Conservation (phyloP, 2,113 vertebrate species). For the Tetraodon nigroviridis region DNA sequence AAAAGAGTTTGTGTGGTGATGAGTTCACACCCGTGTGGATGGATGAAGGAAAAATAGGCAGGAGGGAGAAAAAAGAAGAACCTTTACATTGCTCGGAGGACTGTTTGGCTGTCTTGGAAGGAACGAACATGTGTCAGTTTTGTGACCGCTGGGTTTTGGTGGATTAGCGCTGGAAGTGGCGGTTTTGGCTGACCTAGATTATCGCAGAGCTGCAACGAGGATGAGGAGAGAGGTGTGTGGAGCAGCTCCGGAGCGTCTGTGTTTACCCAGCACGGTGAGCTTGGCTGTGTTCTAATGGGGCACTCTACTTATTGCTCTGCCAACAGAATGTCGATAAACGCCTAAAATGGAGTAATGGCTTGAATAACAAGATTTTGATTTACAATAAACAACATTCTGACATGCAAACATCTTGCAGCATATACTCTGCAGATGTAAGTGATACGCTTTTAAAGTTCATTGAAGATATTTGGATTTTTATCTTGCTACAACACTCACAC, state of each 20-base stretch:
- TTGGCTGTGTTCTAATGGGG: conserved; percentile 38
- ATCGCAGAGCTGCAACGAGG: conserved; percentile 30
- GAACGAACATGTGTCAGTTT: conserved; percentile 41
- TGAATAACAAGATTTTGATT: conserved; percentile 13
- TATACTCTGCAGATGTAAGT: conserved; percentile 11
- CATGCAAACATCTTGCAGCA: conserved; percentile 1
- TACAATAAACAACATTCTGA: neutral
- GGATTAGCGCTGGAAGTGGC: conserved; percentile 40
- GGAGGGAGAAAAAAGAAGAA: conserved; percentile 16
- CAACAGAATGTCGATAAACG: conserved; percentile 1
- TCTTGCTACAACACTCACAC: conserved; percentile 3
- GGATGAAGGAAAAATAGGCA: conserved; percentile 19
- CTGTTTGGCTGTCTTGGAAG: conserved; percentile 30
- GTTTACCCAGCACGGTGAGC: conserved; percentile 60
- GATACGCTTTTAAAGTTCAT: neutral
- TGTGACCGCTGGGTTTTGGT: conserved; percentile 34
- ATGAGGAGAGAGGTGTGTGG: conserved; percentile 21
- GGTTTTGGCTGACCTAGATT: conserved; percentile 27
- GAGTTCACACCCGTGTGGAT: conserved; percentile 27
- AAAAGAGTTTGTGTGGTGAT: conserved; percentile 51
- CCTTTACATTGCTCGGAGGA: conserved; percentile 27
- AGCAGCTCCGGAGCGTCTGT: conserved; percentile 49
- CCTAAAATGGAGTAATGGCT: neutral
- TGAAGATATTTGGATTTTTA: neutral
- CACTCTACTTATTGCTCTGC: conserved; percentile 45